Conservation (phyloP, 92 coral and sea anemone genomes). For the Hydrozoanthus gracilis region DNA sequence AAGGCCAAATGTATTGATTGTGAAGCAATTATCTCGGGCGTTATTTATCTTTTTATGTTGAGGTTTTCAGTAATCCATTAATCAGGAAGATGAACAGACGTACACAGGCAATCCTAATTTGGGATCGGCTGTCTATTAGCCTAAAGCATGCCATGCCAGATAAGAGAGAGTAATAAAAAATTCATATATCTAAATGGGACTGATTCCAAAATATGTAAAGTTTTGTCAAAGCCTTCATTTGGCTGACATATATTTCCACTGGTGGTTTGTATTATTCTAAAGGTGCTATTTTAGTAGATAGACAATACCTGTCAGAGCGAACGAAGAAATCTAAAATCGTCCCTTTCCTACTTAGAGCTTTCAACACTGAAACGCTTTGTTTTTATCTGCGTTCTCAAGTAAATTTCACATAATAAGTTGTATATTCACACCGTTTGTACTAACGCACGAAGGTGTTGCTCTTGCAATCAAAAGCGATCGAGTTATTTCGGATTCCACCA, state of each 20-base stretch:
- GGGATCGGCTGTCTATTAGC: slow-evolving; percentile 75
- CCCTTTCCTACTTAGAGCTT: background rate
- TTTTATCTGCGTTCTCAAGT: background rate
- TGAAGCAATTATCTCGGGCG: slow-evolving; percentile 86
- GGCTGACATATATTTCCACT: slow-evolving; percentile 18
- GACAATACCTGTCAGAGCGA: slow-evolving; percentile 28
- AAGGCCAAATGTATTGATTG: slow-evolving; percentile 89
- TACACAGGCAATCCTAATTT: slow-evolving; percentile 78
- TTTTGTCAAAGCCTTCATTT: slow-evolving; percentile 45
- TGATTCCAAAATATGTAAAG: slow-evolving; percentile 48
- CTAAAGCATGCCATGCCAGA: slow-evolving; percentile 44
- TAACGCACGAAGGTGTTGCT: background rate
- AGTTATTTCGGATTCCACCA: slow-evolving; percentile 21
- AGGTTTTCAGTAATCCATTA: slow-evolving; percentile 85
- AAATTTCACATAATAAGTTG: background rate
- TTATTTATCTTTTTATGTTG: slow-evolving; percentile 84
- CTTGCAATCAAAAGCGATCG: slow-evolving; percentile 25
- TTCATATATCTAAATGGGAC: slow-evolving; percentile 54
- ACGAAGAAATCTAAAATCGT: slow-evolving; percentile 24
- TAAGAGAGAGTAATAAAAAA: slow-evolving; percentile 51
- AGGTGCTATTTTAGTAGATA: slow-evolving; percentile 13
- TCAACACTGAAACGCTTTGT: slow-evolving; percentile 2
- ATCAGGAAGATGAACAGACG: slow-evolving; percentile 53
- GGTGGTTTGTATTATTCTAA: slow-evolving; percentile 29
- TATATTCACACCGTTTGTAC: slow-evolving; percentile 23